Evolutionary conservation across 2,113 vertebrate genomes (phyloP).

Genomic region (Lagopus muta): DNA sequence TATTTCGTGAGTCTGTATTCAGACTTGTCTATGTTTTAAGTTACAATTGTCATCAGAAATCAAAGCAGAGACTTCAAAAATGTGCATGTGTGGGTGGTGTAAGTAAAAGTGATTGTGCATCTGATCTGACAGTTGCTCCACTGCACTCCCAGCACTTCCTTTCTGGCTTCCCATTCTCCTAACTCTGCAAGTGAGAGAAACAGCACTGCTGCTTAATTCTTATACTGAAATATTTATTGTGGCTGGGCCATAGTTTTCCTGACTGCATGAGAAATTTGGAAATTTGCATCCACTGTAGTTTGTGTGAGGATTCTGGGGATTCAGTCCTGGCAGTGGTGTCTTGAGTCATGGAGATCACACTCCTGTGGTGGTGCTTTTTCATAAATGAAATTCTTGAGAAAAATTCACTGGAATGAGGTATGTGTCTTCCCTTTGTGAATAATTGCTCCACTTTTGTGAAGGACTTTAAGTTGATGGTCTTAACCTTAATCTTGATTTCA

Average conservation of each 20-base stretch:
- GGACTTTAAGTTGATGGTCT: background rate
- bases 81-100: fast-evolving
- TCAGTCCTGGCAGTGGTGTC: constrained; percentile 31
- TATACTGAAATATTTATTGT: background rate
- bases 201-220: background rate
- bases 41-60: background rate
- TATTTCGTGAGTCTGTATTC: background rate
- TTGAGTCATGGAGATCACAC: background rate
- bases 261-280: constrained; percentile 33
- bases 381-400: background rate
- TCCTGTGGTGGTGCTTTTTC: background rate
- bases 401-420: background rate
- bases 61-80: background rate
- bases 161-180: background rate
- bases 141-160: background rate
- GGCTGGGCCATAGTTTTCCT: background rate
- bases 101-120: background rate
- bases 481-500: background rate
- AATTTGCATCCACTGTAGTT: background rate
- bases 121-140: background rate
- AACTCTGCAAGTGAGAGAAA: background rate
- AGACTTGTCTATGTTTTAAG: background rate
- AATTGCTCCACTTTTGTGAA: background rate
- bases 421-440: background rate
- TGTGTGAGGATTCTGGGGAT: constrained; percentile 7